phyloP scores from a whole-genome alignment of 2,113 vertebrate genomes.

The Felis catus region F.catus_Fca126_mat1.0 CM031411.1:80787001-80787500 shows the following conservation, averaged over 20 bases:
- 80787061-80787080: neutral
- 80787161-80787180: conserved; percentile 45
- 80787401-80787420: neutral
- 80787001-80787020: neutral
- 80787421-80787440: neutral
- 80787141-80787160: neutral
- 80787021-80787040: conserved; percentile 18
- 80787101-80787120: neutral
- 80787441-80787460: conserved; percentile 31
- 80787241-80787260: conserved; percentile 17
- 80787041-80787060: neutral
- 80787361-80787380: neutral
- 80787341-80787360: neutral
- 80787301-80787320: neutral
- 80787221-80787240: neutral
- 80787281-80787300: neutral
- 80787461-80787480: neutral
- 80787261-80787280: neutral
- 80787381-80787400: conserved; percentile 10
- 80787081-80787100: conserved; percentile 35
- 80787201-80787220: neutral
- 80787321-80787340: neutral
- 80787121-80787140: neutral
- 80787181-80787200: conserved; percentile 1
- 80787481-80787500: conserved; percentile 27